Evolutionary conservation across 2,797 vertebrate species (phyloP), one percentile per base, ranked within the genome.

Genomic region (Chelmon rostratus): DNA sequence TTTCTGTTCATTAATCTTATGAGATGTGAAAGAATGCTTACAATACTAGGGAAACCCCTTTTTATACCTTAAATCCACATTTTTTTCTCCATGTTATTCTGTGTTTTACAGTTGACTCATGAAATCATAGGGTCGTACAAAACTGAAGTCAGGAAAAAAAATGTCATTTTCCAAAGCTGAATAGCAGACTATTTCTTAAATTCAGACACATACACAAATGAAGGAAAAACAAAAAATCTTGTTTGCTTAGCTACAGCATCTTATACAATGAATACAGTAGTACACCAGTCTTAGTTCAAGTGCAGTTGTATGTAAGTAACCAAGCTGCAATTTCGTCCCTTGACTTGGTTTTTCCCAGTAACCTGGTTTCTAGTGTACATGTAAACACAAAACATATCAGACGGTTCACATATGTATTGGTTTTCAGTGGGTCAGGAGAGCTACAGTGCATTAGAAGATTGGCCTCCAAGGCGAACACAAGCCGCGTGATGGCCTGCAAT

Each of bases 401-500:
- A 63, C 12, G 3, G 28, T 74, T 75, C 3, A 38, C 69, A 69
- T 46, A 44, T 77, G 44, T 66, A 59, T 62, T 63, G 23, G 61
- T 78, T 77, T 82, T 86, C 78, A 76, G 54, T 47, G 15, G 57
- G 56, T 47, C 15, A 62, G 77, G 52, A 73, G 54, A 81, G 78
- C 68, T 62, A 57, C 28, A 73, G 72, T 64, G 25, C 70, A 81
- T 81, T 73, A 83, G 49, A 74, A 57, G 35, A 82, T 19, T 77
- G 82, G 73, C 72, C 66, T 87, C 53, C 38, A 49, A 76, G 63
- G 75, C 28, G 33, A 78, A 80, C 57, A 74, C 73, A 74, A 76
- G 81, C 78, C 1, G 72, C 65, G 76, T 66, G 86, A 68, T 82
- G 85, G 86, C 88, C 89, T 88, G 76, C 78, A 92, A 87, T 91